Conservation (phyloP, 2,888 invertebrate species). For the Tyria jacobaeae region DNA sequence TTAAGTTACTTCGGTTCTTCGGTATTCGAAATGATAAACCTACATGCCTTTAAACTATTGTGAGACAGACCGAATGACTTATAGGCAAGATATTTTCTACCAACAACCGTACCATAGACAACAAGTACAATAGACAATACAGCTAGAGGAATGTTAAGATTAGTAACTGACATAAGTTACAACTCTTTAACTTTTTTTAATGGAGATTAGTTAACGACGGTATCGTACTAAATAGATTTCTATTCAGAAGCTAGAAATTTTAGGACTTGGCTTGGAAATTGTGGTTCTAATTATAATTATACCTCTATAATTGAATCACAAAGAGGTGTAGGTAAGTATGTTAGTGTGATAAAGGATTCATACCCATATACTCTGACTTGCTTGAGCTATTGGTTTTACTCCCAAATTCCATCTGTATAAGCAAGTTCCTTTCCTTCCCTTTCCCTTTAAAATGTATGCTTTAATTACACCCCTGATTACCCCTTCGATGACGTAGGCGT, state of each 20-base stretch:
- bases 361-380: too few species aligned
- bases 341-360: too few species aligned
- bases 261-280: not conserved
- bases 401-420: too few species aligned
- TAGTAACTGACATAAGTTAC: not conserved
- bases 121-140: not conserved
- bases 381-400: too few species aligned
- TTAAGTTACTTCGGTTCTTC: not conserved
- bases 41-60: not conserved
- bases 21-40: not conserved
- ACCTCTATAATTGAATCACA: not conserved
- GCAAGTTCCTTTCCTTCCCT: too few species aligned
- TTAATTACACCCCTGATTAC: too few species aligned
- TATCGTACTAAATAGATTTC: not conserved
- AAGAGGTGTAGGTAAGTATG: not conserved
- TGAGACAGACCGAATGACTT: not conserved
- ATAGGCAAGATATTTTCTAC: not conserved
- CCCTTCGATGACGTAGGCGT: too few species aligned
- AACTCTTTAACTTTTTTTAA: not conserved
- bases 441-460: too few species aligned
- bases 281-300: not conserved
- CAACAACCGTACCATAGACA: not conserved
- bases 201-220: not conserved
- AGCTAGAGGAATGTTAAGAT: not conserved
- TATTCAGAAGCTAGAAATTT: too few species aligned